These are phyloP conservation scores for Dicentrarchus labrax DNA, from an alignment of 2,113 vertebrate species.

Conservation along the genomic window DNA sequence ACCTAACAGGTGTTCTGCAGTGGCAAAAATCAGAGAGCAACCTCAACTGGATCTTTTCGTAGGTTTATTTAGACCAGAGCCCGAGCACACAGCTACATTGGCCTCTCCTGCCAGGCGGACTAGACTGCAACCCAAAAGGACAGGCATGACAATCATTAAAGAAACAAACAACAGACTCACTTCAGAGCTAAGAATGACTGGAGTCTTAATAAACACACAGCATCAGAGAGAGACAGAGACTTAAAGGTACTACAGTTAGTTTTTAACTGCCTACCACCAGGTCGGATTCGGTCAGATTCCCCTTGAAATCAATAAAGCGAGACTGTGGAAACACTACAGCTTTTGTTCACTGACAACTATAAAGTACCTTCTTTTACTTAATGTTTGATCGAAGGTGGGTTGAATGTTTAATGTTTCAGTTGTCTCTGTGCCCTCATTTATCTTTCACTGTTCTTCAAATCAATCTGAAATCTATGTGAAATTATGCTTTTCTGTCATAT, in stretches of 20 bases:
- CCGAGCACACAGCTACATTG: not conserved
- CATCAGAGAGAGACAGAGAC: not conserved
- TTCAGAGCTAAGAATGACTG: conserved; percentile 44
- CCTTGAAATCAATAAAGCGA: too few species aligned
- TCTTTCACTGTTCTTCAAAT: not conserved
- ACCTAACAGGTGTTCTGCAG: not conserved
- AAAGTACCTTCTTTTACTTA: too few species aligned
- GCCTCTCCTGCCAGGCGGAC: not conserved
- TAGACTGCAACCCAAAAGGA: not conserved
- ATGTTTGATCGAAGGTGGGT: not conserved
- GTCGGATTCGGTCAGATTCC: too few species aligned
- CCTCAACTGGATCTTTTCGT: conserved; percentile 11
- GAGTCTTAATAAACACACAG: conserved; percentile 18
- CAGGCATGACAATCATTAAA: not conserved
- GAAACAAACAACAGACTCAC: not conserved
- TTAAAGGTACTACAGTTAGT: not conserved
- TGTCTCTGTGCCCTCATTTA: not conserved
- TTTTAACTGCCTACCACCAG: too few species aligned
- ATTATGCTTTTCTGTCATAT: not conserved
- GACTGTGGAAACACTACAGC: too few species aligned
- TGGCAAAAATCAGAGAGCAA: not conserved
- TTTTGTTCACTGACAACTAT: too few species aligned
- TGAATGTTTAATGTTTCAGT: not conserved
- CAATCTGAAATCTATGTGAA: not conserved
- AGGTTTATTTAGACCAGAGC: not conserved